These are phyloP conservation scores for Hippopotamus amphibius DNA, from an alignment of 2,113 vertebrate genomes.

Conservation along the genomic window DNA sequence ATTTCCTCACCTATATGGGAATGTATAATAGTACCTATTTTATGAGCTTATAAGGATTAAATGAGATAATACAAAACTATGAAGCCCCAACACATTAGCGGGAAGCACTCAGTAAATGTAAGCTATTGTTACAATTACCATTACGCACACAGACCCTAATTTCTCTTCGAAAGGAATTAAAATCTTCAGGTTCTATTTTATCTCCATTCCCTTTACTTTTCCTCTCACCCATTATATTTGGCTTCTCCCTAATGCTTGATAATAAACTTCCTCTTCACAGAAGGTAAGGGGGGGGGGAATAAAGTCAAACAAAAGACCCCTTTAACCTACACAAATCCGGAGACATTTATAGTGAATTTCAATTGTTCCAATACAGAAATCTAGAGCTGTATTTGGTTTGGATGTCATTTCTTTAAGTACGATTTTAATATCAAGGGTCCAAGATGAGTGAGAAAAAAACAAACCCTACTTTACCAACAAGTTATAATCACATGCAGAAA, in stretches of 20 bases:
- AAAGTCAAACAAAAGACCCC: neutral
- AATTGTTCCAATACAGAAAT: neutral
- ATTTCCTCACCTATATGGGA: neutral
- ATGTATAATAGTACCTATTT: neutral
- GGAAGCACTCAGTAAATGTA: neutral
- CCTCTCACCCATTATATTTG: neutral
- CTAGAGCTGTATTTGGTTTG: neutral
- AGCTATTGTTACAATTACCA: neutral
- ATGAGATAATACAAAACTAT: neutral
- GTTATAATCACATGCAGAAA: slow-evolving; percentile 38
- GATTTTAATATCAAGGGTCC: slow-evolving; percentile 12
- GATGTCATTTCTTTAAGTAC: neutral
- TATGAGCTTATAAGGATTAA: neutral
- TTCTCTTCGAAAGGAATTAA: neutral
- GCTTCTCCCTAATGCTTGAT: neutral
- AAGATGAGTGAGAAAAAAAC: neutral
- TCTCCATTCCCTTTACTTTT: neutral
- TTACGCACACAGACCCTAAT: neutral
- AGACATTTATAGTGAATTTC: neutral
- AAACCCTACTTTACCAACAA: neutral
- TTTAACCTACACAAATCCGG: neutral
- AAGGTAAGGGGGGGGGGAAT: neutral
- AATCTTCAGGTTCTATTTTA: neutral
- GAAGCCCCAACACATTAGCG: neutral
- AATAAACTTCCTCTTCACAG: neutral